phyloP scores from a whole-genome alignment of 1,140 invertebrate genomes.

The Myzus persicae region DNA sequence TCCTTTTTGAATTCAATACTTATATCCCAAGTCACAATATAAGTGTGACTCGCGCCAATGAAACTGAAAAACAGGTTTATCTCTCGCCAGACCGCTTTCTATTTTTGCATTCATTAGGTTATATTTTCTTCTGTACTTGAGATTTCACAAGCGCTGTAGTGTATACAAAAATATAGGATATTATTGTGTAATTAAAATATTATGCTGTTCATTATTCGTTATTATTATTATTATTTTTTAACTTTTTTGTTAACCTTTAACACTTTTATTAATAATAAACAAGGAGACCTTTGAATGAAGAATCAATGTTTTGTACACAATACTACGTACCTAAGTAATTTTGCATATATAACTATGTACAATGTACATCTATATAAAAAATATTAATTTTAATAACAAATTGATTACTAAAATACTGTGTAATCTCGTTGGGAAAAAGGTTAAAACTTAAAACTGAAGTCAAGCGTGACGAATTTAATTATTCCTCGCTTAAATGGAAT shows the following conservation, averaged over 20 bases:
- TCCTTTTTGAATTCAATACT: neutral
- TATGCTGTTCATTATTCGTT: neutral
- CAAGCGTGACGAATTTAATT: neutral
- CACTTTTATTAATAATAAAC: neutral
- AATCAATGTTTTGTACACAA: neutral
- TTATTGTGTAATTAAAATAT: no score
- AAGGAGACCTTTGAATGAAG: neutral
- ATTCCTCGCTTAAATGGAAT: slow-evolving; percentile 5
- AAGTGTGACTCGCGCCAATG: neutral
- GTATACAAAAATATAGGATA: neutral
- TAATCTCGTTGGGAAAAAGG: neutral
- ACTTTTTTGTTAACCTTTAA: neutral
- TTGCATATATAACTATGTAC: no score
- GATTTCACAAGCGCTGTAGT: neutral
- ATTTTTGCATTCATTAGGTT: neutral
- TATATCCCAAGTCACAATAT: neutral
- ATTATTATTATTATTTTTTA: neutral
- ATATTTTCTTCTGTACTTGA: neutral
- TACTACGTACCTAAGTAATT: neutral
- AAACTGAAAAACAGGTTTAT: neutral
- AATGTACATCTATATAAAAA: neutral
- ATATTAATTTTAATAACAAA: neutral
- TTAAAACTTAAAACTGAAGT: neutral
- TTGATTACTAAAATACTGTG: neutral
- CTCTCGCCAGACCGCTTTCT: neutral